Conservation (phyloP, 2,888 invertebrate species). For the Orchesella flavescens region DNA sequence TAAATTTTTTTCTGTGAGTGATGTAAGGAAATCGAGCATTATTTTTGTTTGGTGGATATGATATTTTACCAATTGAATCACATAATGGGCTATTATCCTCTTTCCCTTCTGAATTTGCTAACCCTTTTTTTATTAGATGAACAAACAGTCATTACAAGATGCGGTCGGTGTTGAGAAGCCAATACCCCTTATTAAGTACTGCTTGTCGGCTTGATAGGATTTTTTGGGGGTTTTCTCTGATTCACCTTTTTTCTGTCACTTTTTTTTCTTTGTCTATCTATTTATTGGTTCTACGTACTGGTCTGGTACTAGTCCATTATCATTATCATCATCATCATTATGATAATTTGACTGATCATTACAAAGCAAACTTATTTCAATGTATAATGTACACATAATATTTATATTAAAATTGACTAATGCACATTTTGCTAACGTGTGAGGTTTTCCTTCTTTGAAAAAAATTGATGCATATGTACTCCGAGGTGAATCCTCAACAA, state of each 20-base stretch:
- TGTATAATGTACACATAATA: no score
- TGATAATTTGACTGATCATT: slow-evolving; percentile 58
- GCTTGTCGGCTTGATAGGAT: slow-evolving; percentile 53
- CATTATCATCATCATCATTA: slow-evolving; percentile 51
- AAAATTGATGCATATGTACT: neutral
- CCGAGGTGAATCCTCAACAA: neutral
- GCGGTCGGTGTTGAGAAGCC: slow-evolving; percentile 51
- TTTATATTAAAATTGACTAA: neutral
- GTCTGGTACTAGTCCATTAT: neutral
- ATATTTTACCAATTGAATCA: slow-evolving; percentile 49
- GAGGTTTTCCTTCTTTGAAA: neutral
- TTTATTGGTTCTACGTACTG: slow-evolving; percentile 8
- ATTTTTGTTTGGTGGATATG: slow-evolving; percentile 33
- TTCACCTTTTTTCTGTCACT: slow-evolving; percentile 28
- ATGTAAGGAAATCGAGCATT: slow-evolving; percentile 41
- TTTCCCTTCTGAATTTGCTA: slow-evolving; percentile 45
- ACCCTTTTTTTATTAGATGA: slow-evolving; percentile 59
- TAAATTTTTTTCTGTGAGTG: slow-evolving; percentile 24
- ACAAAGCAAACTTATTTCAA: slow-evolving; percentile 29
- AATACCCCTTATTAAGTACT: slow-evolving; percentile 49
- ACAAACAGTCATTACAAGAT: slow-evolving; percentile 50
- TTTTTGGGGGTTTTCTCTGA: slow-evolving; percentile 15
- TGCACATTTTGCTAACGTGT: slow-evolving; percentile 9
- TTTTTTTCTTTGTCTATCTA: slow-evolving; percentile 16
- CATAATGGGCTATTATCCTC: slow-evolving; percentile 31